Base-by-base conservation (phyloP, 1,140 invertebrate genomes). In the Aradophagus sp. region DNA sequence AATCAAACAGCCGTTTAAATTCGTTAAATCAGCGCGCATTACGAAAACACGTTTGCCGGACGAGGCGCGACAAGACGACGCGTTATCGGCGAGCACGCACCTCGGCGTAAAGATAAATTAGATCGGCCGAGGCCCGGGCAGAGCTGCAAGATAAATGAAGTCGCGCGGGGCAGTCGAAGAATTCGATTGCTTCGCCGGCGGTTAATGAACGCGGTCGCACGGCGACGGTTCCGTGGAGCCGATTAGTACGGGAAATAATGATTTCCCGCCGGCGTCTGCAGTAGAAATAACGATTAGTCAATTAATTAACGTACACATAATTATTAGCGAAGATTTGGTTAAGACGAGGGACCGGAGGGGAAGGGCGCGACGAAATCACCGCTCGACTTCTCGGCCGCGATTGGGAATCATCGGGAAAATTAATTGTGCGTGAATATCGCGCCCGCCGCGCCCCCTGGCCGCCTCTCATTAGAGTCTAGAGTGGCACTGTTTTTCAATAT, bases 241-340 rank as follows among this genome's bases (percentile, higher is more conserved):
- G 74, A 76, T 77, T 76, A 77, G 59, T 65, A 50, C 58, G n/a
- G 66, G 77, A 77, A 81, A 81, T 83, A 80, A 83, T 79, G 79
- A 83, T 77, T 75, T 66, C 61, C 48, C 63, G 35, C 23, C 58
- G 48, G 58, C 48, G 67, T 61, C 61, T 52, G 74, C 76, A 79
- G 78, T 78, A 69, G 76, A 77, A 79, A 78, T 79, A 82, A 82
- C 80, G 81, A 84, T 85, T 84, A 84, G 83, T 84, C 82, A 82
- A 84, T 84, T 85, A 82, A 85, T 84, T 81, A 83, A 80, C 77
- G 83, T 80, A 80, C 77, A 78, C 80, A 82, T 83, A 84, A 84
- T 84, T 84, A 85, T 82, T 76, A 83, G 71, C 71, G 80, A 82
- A 77, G 77, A 78, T 53, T 59, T 61, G 67, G 62, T 19, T n/a